Conservation (phyloP, 2,797 vertebrate genomes). For the Crocidura indochinensis region DNA sequence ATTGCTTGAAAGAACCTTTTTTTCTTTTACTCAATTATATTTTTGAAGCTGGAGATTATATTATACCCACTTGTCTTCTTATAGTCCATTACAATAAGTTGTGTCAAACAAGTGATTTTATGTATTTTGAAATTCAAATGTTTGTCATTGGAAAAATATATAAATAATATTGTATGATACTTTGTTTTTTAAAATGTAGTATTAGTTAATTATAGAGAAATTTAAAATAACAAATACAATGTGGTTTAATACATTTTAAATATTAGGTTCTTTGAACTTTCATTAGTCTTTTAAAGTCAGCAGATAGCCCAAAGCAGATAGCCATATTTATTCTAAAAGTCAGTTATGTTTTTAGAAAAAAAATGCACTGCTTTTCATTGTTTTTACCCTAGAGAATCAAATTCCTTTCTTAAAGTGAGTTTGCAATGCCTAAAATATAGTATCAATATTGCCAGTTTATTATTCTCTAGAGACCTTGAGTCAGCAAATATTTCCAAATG, state of each 20-base stretch:
- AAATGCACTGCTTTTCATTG: neutral
- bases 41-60: neutral
- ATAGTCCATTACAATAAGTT: neutral
- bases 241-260: slow-evolving; percentile 22
- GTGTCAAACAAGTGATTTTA: neutral
- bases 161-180: neutral
- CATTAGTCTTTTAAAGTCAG: slow-evolving; percentile 13
- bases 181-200: slow-evolving; percentile 19
- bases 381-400: slow-evolving; percentile 20
- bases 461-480: neutral
- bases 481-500: slow-evolving; percentile 10
- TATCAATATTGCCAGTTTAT: neutral
- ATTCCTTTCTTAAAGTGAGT: slow-evolving; percentile 38
- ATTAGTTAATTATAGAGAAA: neutral
- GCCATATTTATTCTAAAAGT: neutral
- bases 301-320: neutral
- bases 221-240: neutral
- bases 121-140: neutral
- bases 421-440: neutral
- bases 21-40: neutral
- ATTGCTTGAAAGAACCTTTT: neutral
- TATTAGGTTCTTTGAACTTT: slow-evolving; percentile 4
- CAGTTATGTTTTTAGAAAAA: neutral
- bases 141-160: neutral
- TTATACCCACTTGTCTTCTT: neutral